Evolutionary conservation across 1,140 invertebrate genomes (phyloP), one percentile per base, ranked within the genome.

Genomic region (Mizuhopecten yessoensis): DNA sequence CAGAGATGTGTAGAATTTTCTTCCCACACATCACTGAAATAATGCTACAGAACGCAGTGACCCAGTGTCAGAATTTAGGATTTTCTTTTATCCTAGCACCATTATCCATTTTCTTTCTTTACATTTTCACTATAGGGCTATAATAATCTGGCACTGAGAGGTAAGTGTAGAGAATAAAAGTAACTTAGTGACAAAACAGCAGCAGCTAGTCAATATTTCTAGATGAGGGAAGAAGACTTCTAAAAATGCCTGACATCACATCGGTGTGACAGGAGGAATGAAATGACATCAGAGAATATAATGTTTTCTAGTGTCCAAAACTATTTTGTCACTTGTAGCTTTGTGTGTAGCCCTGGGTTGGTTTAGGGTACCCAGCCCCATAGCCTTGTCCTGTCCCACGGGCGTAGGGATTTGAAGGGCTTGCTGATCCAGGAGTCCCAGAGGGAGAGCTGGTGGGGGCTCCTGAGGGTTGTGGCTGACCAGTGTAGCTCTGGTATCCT

Each of bases 401-500:
- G 17, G 89, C 34, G 33, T 87, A 90, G 86, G 89, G 89, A 33
- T 90, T 90, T 33, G 89, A 87, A 42, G 75, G 89, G 23, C 39
- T 87, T 29, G 57, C 57, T 75, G 57, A 75, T n/a, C 86, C 89
- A 11, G 89, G 86, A n/a, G 75, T 87, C 20, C 75, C 34, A 34
- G 57, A 86, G 17, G 89, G 34, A 87, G 57, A 33, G 36, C 75
- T 87, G 7, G 86, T 87, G 17, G 89, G 75, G 34, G 89, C 33
- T 33, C n/a, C 75, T 42, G 39, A 33, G 0, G 89, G 89, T 33
- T 90, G 89, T 29, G 89, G 89, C 15, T 90, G 89, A 33, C 89
- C 89, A 42, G 89, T 86, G 42, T 90, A 90, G 20, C 89, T 86
- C 33, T 90, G 89, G 42, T 42, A 90, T 86, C 42, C 42, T 33